Evolutionary conservation across 2,888 invertebrate species (phyloP).

Genomic region (Leptopterna dolabrata): DNA sequence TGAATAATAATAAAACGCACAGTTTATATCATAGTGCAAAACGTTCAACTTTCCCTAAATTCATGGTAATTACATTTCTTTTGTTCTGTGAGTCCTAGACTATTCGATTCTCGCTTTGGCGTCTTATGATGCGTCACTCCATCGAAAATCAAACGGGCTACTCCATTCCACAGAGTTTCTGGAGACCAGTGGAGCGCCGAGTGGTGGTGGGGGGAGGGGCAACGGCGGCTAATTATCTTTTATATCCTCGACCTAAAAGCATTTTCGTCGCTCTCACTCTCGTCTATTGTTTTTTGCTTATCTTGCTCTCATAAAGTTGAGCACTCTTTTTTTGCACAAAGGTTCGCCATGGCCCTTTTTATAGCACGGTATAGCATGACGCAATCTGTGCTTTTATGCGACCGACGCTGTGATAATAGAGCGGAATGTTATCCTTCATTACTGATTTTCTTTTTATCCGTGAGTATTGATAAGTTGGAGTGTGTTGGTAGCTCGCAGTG

Average conservation of each 20-base stretch:
- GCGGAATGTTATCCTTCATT: too few relatives aligned
- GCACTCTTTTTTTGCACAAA: neutral
- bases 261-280: neutral
- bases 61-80: too few relatives aligned
- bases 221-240: slow-evolving; percentile 26
- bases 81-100: too few relatives aligned
- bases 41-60: too few relatives aligned
- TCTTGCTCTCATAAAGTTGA: neutral
- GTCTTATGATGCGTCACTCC: neutral
- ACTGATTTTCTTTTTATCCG: too few relatives aligned
- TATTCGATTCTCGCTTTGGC: too few relatives aligned
- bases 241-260: slow-evolving; percentile 18
- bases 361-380: neutral
- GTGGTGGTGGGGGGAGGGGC: neutral
- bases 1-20: too few relatives aligned
- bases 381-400: too few relatives aligned
- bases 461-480: too few relatives aligned
- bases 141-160: neutral
- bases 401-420: too few relatives aligned
- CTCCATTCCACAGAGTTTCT: neutral
- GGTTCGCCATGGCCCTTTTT: neutral
- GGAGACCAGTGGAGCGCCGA: neutral
- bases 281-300: slow-evolving; percentile 26
- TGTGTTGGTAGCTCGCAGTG: too few relatives aligned
- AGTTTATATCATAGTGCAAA: too few relatives aligned